phyloP scores from a whole-genome alignment of 2,113 vertebrate species.

The Seriola rivoliana region DNA sequence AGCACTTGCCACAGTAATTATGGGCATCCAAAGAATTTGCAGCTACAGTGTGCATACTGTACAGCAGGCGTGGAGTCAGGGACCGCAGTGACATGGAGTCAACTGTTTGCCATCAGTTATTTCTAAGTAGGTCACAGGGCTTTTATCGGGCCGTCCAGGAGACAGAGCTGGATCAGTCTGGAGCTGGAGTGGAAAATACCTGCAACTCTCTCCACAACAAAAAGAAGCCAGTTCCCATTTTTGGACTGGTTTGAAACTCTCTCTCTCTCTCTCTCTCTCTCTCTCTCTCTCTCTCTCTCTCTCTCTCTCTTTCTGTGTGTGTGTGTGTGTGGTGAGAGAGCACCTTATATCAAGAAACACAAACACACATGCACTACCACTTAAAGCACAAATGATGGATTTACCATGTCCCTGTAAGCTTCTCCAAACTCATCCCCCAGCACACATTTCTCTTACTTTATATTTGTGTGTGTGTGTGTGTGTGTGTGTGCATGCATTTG shows the following conservation, averaged over 20 bases:
- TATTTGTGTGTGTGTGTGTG: background rate
- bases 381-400: slow-evolving; percentile 58
- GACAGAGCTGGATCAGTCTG: slow-evolving; percentile 35
- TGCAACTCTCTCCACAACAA: slow-evolving; percentile 41
- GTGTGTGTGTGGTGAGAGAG: background rate
- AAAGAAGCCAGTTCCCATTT: slow-evolving; percentile 31
- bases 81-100: slow-evolving; percentile 10
- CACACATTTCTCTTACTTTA: background rate
- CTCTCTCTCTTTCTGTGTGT: too few relatives aligned
- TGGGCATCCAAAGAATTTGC: slow-evolving; percentile 41
- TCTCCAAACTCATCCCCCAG: slow-evolving; percentile 30
- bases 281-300: too few relatives aligned
- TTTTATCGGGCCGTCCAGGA: slow-evolving; percentile 53
- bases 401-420: slow-evolving; percentile 46
- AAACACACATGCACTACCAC: background rate
- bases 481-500: background rate
- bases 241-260: slow-evolving; percentile 17
- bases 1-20: slow-evolving; percentile 42
- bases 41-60: slow-evolving; percentile 26
- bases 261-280: too few relatives aligned
- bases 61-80: slow-evolving; percentile 17
- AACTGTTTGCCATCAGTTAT: slow-evolving; percentile 18
- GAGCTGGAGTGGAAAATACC: slow-evolving; percentile 68
- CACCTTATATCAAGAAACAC: slow-evolving; percentile 32
- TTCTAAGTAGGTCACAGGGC: slow-evolving; percentile 59